These are phyloP conservation scores for Chalcosyrphus nemorum DNA, from an alignment of 2,888 invertebrate genomes.

Conservation along the genomic window DNA sequence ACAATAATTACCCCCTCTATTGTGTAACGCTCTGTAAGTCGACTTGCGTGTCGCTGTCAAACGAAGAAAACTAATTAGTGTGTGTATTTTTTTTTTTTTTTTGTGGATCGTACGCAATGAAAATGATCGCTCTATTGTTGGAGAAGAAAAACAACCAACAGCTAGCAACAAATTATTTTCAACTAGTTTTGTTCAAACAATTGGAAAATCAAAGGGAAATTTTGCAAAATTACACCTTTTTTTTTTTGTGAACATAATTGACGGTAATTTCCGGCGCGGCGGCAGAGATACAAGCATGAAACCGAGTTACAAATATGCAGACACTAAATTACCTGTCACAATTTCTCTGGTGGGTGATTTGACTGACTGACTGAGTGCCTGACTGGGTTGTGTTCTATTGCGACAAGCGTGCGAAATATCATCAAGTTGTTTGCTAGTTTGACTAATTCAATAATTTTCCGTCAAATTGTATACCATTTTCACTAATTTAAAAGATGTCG, in stretches of 20 bases:
- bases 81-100: conserved; percentile 26
- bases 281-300: conserved; percentile 13
- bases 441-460: conserved; percentile 60
- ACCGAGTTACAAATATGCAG: conserved; percentile 3
- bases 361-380: conserved; percentile 6
- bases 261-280: conserved; percentile 52
- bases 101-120: conserved; percentile 29
- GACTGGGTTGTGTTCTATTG: conserved; percentile 8
- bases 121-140: conserved; percentile 13
- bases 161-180: conserved; percentile 43
- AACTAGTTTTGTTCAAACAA: conserved; percentile 12
- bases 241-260: conserved; percentile 45
- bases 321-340: conserved; percentile 41
- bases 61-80: conserved; percentile 45
- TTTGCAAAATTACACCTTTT: conserved; percentile 41
- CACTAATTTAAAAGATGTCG: conserved; percentile 49
- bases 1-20: background rate
- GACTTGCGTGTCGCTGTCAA: conserved; percentile 34
- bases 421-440: conserved; percentile 50
- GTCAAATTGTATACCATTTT: conserved; percentile 44
- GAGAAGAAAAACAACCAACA: background rate
- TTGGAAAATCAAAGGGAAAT: conserved; percentile 31
- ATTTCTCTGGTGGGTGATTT: conserved; percentile 34
- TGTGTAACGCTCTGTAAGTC: conserved; percentile 46
- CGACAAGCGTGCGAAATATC: conserved; percentile 57